These are phyloP conservation scores for Hyppa rectilinea DNA, from an alignment of 2,888 invertebrate genomes.

Conservation along the genomic window DNA sequence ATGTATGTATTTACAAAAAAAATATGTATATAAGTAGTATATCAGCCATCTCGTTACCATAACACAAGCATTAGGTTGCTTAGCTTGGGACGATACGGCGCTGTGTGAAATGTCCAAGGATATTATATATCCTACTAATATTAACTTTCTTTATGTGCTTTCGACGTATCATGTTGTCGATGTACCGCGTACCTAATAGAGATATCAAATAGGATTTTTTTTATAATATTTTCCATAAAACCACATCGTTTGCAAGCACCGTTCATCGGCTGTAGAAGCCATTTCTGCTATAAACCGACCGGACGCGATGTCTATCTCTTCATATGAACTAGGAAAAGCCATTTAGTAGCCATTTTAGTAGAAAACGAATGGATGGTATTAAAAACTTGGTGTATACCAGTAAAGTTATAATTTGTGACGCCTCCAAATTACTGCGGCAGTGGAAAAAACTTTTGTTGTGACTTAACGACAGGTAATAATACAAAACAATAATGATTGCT, in stretches of 20 bases:
- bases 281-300: slow-evolving; percentile 31
- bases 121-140: no score
- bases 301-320: slow-evolving; percentile 16
- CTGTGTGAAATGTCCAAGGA: no score
- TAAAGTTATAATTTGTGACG: slow-evolving; percentile 15
- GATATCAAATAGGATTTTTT: slow-evolving; percentile 32
- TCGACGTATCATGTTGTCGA: slow-evolving; percentile 15
- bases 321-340: slow-evolving; percentile 36
- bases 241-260: slow-evolving; percentile 32
- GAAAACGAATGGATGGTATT: slow-evolving; percentile 19
- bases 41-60: no score
- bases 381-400: slow-evolving; percentile 1
- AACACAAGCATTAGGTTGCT: no score
- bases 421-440: slow-evolving; percentile 20
- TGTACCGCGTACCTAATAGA: slow-evolving; percentile 36
- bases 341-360: slow-evolving; percentile 21
- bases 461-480: slow-evolving; percentile 4
- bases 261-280: slow-evolving; percentile 20
- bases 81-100: no score
- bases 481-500: slow-evolving; percentile 17
- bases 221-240: slow-evolving; percentile 35
- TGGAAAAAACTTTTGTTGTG: neutral
- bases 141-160: slow-evolving; percentile 39
- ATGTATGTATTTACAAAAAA: no score
- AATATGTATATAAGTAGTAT: no score